phyloP scores from a whole-genome alignment of 2,113 vertebrate genomes.

The Lamprotornis superbus region DNA sequence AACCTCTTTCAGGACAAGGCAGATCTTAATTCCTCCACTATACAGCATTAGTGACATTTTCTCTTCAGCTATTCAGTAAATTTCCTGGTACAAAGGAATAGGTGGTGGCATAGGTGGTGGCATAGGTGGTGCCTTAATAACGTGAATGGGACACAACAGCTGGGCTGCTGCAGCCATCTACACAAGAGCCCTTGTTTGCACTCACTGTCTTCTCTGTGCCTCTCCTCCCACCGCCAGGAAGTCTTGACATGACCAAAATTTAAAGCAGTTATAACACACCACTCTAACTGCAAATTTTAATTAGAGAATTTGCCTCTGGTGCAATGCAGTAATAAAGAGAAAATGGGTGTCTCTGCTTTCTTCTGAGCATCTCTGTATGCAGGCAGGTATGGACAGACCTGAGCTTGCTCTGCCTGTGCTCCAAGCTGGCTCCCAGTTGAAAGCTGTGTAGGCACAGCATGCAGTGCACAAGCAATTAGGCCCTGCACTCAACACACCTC shows the following conservation, averaged over 20 bases:
- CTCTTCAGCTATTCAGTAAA: neutral
- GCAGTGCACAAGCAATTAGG: neutral
- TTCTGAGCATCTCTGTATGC: neutral
- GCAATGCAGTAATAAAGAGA: conserved; percentile 18
- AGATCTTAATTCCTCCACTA: neutral
- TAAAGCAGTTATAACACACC: neutral
- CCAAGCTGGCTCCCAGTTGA: neutral
- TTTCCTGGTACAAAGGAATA: neutral
- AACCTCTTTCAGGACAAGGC: neutral
- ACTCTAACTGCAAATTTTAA: conserved; percentile 12
- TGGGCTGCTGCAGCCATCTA: neutral
- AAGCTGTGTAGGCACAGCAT: neutral
- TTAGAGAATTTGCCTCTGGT: conserved; percentile 54
- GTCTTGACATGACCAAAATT: neutral
- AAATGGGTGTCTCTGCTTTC: conserved; percentile 5
- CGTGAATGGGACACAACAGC: fast-evolving
- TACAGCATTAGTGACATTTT: neutral
- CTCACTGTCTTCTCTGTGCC: neutral
- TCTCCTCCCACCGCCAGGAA: neutral
- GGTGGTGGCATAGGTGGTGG: neutral
- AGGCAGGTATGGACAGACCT: conserved; percentile 50
- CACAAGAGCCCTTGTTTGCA: neutral
- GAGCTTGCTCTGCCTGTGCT: conserved; percentile 1
- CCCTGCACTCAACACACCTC: neutral
- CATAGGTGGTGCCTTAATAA: neutral